These are phyloP conservation scores for Colletes latitarsis DNA, from an alignment of 1,140 invertebrate genomes.

Conservation along the genomic window DNA sequence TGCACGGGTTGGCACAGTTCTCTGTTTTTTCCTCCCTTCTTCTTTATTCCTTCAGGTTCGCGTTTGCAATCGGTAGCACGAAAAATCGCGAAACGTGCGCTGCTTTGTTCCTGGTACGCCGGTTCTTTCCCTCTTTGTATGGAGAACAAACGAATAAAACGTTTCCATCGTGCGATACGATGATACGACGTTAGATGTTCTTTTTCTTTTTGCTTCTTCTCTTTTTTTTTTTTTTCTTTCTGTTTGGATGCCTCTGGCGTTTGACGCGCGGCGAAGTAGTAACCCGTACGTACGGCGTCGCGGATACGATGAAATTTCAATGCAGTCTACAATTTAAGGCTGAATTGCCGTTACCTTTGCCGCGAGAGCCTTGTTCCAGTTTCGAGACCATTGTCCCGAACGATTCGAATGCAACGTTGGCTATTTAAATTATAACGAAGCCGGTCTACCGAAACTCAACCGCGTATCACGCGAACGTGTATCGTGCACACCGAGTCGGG, in stretches of 20 bases:
- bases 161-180: slow-evolving; percentile 7
- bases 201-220: neutral
- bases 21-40: neutral
- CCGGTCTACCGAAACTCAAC: neutral
- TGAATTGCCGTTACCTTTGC: slow-evolving; percentile 10
- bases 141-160: neutral
- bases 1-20: slow-evolving; percentile 5
- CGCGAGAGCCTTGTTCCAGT: slow-evolving; percentile 14
- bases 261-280: neutral
- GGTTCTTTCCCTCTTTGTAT: slow-evolving; percentile 5
- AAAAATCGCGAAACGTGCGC: slow-evolving; percentile 16
- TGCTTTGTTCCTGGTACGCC: slow-evolving; percentile 12
- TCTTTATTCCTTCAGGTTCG: neutral
- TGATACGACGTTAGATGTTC: neutral
- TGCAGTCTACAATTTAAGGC: slow-evolving; percentile 26
- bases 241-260: neutral
- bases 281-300: neutral
- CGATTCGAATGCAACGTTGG: slow-evolving; percentile 21
- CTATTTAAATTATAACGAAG: slow-evolving; percentile 35
- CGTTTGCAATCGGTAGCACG: slow-evolving; percentile 28
- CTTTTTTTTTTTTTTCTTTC: neutral
- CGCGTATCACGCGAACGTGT: neutral
- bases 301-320: neutral
- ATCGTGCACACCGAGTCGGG: too few species aligned
- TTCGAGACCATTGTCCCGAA: slow-evolving; percentile 14